These are phyloP conservation scores for Caenorhabditis sp. DNA, from an alignment of 2,888 invertebrate species.

Conservation along the genomic window DNA sequence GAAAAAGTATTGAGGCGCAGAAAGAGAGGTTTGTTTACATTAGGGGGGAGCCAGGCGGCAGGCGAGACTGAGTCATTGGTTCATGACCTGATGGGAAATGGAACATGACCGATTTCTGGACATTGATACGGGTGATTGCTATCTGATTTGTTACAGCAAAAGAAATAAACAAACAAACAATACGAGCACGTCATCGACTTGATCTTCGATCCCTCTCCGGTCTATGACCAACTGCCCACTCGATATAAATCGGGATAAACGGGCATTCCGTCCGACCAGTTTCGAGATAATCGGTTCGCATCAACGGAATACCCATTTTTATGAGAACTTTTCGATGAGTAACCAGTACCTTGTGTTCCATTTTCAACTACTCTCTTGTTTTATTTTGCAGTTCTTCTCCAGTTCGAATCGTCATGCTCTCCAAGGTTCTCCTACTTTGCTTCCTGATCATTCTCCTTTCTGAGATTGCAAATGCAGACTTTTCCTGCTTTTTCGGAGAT, in stretches of 20 bases:
- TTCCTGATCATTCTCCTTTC: slow-evolving; percentile 22
- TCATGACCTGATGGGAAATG: neutral
- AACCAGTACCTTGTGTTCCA: neutral
- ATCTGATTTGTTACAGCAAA: no score
- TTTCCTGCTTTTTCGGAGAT: slow-evolving; percentile 62
- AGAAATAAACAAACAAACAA: no score
- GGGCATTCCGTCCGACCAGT: neutral
- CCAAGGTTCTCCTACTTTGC: slow-evolving; percentile 4
- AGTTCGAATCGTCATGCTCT: slow-evolving; percentile 13
- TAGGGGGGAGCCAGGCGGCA: neutral
- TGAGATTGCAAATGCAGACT: slow-evolving; percentile 52
- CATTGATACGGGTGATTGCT: no score
- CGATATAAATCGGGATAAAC: neutral
- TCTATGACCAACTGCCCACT: neutral
- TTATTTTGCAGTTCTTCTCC: neutral
- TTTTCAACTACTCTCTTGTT: neutral
- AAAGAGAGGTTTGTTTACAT: neutral
- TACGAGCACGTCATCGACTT: neutral
- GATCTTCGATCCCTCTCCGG: neutral
- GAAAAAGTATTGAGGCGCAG: neutral
- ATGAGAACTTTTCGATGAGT: neutral
- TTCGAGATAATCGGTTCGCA: neutral
- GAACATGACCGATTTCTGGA: no score
- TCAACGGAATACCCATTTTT: neutral
- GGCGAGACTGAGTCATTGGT: neutral